Percentiles rank a stretch among this genome's conserved stretches.
Conservation (phyloP, 2,113 vertebrate species). For the Astur gentilis region DNA sequence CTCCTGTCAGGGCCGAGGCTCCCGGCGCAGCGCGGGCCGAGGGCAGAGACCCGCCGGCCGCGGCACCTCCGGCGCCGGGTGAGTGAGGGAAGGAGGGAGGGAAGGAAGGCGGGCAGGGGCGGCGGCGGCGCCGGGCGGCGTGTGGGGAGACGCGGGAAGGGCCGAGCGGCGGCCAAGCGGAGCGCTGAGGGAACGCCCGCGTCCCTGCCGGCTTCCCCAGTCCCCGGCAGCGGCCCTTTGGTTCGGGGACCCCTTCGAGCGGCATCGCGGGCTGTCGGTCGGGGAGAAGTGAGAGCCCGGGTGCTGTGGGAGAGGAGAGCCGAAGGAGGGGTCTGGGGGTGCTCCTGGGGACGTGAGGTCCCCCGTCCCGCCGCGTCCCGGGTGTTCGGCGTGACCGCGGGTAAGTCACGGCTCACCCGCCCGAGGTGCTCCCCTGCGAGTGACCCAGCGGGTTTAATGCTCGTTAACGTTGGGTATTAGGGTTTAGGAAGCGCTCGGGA, state of each 20-base stretch:
- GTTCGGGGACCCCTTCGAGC: accelerated
- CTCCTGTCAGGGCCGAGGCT: too few relatives aligned
- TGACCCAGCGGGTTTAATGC: background rate
- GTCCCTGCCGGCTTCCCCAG: background rate
- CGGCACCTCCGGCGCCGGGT: too few relatives aligned
- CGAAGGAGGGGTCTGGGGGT: background rate
- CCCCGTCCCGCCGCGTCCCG: background rate
- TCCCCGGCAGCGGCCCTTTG: background rate
- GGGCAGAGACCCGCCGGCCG: too few relatives aligned
- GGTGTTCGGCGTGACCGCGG: background rate
- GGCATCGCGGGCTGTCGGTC: background rate
- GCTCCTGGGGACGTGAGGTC: background rate
- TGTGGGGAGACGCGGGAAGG: background rate
- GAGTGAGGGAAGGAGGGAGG: too few relatives aligned
- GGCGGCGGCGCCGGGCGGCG: background rate
- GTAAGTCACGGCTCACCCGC: background rate
- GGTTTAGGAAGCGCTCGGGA: background rate
- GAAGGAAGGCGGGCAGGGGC: too few relatives aligned
- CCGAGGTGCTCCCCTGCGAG: accelerated
- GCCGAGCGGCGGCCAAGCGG: background rate
- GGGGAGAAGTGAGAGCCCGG: background rate
- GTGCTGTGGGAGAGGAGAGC: background rate
- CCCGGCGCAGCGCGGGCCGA: too few relatives aligned
- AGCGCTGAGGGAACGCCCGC: background rate
- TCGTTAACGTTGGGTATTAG: background rate